Percentiles rank a stretch among this genome's conserved stretches.
phyloP scores from a whole-genome alignment of 2,113 vertebrate genomes.

The Periophthalmus modestus region DNA sequence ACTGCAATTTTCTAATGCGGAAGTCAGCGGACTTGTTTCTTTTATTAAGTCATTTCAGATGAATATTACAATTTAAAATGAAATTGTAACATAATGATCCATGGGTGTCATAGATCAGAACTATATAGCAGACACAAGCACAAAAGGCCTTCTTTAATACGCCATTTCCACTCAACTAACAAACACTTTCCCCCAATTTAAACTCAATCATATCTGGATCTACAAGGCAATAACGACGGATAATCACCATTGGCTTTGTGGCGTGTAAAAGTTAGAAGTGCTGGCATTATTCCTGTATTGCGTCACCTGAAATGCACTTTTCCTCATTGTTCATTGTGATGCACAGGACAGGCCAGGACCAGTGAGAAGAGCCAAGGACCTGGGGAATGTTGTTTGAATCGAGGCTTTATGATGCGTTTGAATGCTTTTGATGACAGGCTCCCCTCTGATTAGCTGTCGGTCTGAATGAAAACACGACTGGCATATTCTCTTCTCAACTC shows the following conservation, averaged over 20 bases:
- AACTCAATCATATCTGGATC: background rate
- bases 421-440: conserved; percentile 13
- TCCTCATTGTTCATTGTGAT: conserved; percentile 6
- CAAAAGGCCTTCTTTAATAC: background rate
- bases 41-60: too few relatives aligned
- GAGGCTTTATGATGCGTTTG: conserved; percentile 9
- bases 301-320: conserved; percentile 7
- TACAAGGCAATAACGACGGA: background rate
- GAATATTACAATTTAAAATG: too few relatives aligned
- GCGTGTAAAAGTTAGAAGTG: background rate
- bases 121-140: too few relatives aligned
- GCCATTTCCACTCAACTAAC: background rate
- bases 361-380: background rate
- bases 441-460: conserved; percentile 11
- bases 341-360: background rate
- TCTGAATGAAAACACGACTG: conserved; percentile 2
- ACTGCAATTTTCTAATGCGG: too few relatives aligned
- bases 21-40: too few relatives aligned
- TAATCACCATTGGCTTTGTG: background rate
- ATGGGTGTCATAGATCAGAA: too few relatives aligned
- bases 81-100: too few relatives aligned
- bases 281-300: background rate
- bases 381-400: conserved; percentile 1
- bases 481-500: background rate
- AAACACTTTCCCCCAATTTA: background rate